A percentile compares a stretch with the other conserved stretches of the same genome.
These are phyloP conservation scores for Pteropus alecto DNA, from an alignment of 2,113 vertebrate species.

Conservation along the genomic window DNA sequence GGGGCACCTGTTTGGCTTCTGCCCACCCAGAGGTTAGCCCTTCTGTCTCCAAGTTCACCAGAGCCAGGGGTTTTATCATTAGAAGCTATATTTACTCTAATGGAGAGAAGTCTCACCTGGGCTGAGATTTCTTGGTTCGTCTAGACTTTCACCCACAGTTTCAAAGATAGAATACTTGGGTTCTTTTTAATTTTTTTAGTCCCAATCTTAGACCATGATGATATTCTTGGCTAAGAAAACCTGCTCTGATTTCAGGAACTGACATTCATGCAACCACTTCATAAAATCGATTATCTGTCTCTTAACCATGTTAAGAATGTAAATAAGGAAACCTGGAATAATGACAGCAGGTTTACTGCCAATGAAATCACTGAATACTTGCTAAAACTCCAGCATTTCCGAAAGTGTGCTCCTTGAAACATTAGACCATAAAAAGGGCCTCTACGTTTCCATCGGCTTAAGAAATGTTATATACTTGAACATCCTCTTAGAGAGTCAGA, in stretches of 20 bases:
- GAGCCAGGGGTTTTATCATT: not conserved
- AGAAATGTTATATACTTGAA: not conserved
- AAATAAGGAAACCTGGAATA: not conserved
- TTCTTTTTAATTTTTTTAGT: not conserved
- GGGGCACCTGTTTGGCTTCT: not conserved
- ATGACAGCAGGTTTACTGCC: not conserved
- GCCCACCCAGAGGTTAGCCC: not conserved
- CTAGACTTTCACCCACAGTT: not conserved
- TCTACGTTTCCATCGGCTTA: not conserved
- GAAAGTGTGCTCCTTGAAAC: not conserved
- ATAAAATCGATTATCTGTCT: slow-evolving; percentile 31
- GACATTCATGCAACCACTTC: not conserved
- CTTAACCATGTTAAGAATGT: not conserved
- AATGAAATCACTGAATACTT: not conserved
- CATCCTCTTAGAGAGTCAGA: not conserved
- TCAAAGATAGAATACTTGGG: not conserved
- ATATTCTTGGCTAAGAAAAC: not conserved
- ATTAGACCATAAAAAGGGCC: not conserved
- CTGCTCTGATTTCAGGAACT: not conserved
- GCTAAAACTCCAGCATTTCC: not conserved
- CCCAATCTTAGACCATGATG: not conserved
- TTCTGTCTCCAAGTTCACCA: not conserved
- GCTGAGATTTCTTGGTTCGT: not conserved
- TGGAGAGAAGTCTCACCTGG: not conserved
- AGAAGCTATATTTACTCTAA: not conserved